phyloP scores from a whole-genome alignment of 2,888 invertebrate species.

The Drosophila mimetica region DNA sequence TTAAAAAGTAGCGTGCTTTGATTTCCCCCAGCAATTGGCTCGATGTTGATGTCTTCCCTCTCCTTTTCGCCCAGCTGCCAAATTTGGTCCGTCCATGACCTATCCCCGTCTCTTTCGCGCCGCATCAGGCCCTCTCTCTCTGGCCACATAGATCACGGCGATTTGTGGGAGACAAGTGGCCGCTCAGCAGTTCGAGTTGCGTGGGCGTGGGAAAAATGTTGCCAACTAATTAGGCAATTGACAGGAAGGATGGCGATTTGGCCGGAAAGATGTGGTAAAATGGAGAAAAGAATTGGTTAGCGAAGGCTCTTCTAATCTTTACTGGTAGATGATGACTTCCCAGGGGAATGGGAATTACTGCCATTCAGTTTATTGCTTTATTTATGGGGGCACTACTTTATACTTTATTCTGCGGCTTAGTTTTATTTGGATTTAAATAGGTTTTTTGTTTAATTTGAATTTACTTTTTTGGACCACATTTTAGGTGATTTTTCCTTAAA shows the following conservation, averaged over 20 bases:
- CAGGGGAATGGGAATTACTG: too few relatives aligned
- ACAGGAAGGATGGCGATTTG: constrained; percentile 8
- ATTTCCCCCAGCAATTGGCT: constrained; percentile 51
- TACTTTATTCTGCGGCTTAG: too few relatives aligned
- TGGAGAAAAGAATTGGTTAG: too few relatives aligned
- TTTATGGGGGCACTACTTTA: too few relatives aligned
- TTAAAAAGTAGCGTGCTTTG: constrained; percentile 71
- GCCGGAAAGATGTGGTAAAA: neutral
- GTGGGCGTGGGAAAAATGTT: constrained; percentile 73
- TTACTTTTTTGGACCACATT: too few relatives aligned
- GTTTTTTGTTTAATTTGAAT: too few relatives aligned
- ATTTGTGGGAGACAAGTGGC: constrained; percentile 65
- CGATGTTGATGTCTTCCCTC: constrained; percentile 30
- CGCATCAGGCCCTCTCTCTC: constrained; percentile 16
- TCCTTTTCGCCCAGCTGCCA: constrained; percentile 54
- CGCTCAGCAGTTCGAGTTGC: constrained; percentile 37
- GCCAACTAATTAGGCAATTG: constrained; percentile 64
- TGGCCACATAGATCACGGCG: constrained; percentile 67
- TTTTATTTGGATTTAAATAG: too few relatives aligned
- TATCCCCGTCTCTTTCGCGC: neutral
- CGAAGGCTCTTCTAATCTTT: too few relatives aligned
- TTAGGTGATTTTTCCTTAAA: too few relatives aligned
- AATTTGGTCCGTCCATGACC: constrained; percentile 57
- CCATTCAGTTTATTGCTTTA: too few relatives aligned
- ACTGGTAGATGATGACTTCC: neutral